Base-by-base conservation (phyloP, 2,797 vertebrate genomes). In the Hafferia zeledoni region DNA sequence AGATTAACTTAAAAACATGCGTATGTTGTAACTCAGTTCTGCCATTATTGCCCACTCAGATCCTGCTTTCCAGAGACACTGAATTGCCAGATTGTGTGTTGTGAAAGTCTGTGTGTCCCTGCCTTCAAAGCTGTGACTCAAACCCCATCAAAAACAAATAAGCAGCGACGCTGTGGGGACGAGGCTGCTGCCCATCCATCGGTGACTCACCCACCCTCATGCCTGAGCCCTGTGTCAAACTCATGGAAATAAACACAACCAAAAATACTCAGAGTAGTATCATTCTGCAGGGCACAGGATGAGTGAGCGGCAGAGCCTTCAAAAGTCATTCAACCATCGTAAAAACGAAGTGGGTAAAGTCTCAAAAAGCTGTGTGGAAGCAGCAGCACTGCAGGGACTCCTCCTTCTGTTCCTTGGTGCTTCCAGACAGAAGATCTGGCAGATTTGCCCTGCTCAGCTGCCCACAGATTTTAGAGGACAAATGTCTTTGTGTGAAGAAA, bases 191-290 rank as follows among this genome's bases (percentile, higher is more conserved):
- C 60, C 5, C 18, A 78, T 39, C 67, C 10, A 41, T 17, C 3
- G 5, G 39, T 93, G 90, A 95, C 76, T 96, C 93, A 92, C 49
- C 8, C 85, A 28, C 5, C 35, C 84, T 74, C 92, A 82, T 94
- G 86, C 82, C 85, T 65, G 19, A 90, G 69, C 5, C 64, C 85
- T 84, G 78, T 87, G 87, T 84, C 95, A 81, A 52, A 19, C 63
- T 20, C 11, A 17, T 41, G 79, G 65, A 93, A 96, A 94, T 61
- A 94, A 88, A 88, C 55, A 87, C 25, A 44, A 55, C 44, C 87
- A 53, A 75, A 94, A 69, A 50, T 27, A 83, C 67, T n/a, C 16
- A 5, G 46, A 79, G 65, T 2, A 18, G 39, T 5, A 13, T 25
- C 68, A 61, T 35, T 74, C 31, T 37, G 5, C 67, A 13, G 52